Base-by-base conservation (phyloP, 2,113 vertebrate genomes). In the Trematomus loennbergii region DNA sequence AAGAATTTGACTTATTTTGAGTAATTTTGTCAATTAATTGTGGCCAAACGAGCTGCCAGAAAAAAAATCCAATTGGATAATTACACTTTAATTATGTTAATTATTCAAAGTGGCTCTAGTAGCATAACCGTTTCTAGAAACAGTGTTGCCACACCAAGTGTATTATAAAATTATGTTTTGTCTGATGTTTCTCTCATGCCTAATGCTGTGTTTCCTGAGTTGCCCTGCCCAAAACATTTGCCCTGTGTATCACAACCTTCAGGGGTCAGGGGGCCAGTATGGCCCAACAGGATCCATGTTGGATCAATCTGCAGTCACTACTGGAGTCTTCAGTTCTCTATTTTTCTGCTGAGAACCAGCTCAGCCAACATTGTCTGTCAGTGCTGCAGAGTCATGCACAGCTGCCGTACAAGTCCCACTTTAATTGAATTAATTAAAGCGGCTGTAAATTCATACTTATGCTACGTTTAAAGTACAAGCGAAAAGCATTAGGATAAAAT, bases 321-420 rank as follows among this genome's bases (percentile, higher is more conserved):
- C 88, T 91, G 92, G 90, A 94, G 88, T 92, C 81, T 85, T 89
- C 84, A 91, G 81, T 88, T 88, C 79, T 85, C 64, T 82, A 65
- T 70, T 77, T 71, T 40, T 79, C 79, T 85, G 96, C 96, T 95
- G 96, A 97, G 97, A 97, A 96, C 96, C 97, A 97, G 96, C 97
- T 98, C 96, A 95, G 95, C 94, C 65, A 50, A 82, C 76, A 65
- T 40, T 22, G 76, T 78, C 22, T 84, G 83, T 80, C 85, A 92
- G 84, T 88, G 87, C 87, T 84, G 84, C 89, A 91, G 81, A 89
- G 84, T 33, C 72, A 63, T 71, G 70, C 45, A 43, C 20, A 71
- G 63, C 71, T 83, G 73, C 58, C 69, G 59, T 3, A 74, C 16
- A 67, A 78, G 73, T 81, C 62, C 64, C 36, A 13, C 63, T 75